phyloP scores from a whole-genome alignment of 1,140 invertebrate genomes.

The Aradophagus sp. region DNA sequence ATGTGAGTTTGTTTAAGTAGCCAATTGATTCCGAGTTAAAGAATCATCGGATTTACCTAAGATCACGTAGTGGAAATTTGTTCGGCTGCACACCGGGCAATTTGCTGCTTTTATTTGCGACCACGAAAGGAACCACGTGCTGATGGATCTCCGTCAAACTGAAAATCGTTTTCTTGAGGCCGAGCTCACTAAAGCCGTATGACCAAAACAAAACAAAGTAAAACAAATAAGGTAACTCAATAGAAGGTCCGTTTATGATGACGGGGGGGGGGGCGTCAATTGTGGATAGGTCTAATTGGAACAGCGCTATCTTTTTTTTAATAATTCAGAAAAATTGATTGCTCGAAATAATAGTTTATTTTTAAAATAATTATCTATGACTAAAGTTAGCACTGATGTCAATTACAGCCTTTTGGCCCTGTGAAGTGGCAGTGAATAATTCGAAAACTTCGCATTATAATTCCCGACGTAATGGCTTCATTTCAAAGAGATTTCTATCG shows the following conservation, averaged over 20 bases:
- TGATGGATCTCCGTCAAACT: constrained; percentile 66
- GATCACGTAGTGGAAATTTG: constrained; percentile 38
- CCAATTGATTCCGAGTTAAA: constrained; percentile 52
- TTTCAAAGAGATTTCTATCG: no score
- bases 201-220: constrained; percentile 33
- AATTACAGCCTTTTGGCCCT: no score
- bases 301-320: no score
- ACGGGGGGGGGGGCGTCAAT: constrained; percentile 3
- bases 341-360: no score
- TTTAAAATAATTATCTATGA: no score
- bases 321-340: no score
- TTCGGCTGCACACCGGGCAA: constrained; percentile 57
- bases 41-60: constrained; percentile 65
- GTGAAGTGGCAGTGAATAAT: no score
- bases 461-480: no score
- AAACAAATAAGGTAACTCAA: constrained; percentile 8
- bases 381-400: no score
- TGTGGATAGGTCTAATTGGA: no score
- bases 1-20: constrained; percentile 37
- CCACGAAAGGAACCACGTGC: constrained; percentile 63
- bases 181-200: constrained; percentile 37
- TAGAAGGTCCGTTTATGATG: no score
- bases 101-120: constrained; percentile 62
- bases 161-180: constrained; percentile 59
- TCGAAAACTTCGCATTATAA: no score